phyloP scores from a whole-genome alignment of 2,113 vertebrate genomes.

The Silurus asotus region DNA sequence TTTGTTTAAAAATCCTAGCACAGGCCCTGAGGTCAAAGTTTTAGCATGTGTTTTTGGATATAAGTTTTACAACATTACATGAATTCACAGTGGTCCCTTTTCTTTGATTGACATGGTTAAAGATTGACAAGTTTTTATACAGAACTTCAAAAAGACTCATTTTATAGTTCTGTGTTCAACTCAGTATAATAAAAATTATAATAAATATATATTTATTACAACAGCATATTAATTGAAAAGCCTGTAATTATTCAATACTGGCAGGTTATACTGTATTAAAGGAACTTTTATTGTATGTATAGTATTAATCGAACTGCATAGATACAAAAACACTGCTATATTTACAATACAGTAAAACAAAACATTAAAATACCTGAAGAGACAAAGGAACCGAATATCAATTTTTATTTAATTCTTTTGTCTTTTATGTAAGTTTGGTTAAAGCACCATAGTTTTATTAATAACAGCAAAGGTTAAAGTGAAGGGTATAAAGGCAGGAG shows the following conservation, averaged over 20 bases:
- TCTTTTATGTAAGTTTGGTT: neutral
- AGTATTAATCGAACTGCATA: too few relatives aligned
- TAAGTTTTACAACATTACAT: neutral
- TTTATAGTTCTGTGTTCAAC: neutral
- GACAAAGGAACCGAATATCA: too few relatives aligned
- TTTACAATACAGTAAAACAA: neutral
- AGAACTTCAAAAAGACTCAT: neutral
- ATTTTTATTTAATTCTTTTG: too few relatives aligned
- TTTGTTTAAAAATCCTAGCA: neutral
- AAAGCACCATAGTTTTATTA: neutral
- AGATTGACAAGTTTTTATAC: too few relatives aligned
- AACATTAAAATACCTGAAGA: neutral
- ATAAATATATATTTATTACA: too few relatives aligned
- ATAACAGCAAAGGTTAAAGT: neutral
- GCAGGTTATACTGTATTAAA: neutral
- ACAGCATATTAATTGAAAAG: too few relatives aligned
- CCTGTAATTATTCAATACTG: neutral
- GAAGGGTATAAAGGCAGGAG: neutral
- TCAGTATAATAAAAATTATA: neutral
- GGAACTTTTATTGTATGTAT: neutral
- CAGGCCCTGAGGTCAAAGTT: neutral
- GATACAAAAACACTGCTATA: neutral
- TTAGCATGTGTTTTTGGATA: neutral
- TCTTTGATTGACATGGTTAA: neutral
- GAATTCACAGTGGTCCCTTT: neutral